Percentiles rank a stretch among this genome's conserved stretches.
phyloP scores from a whole-genome alignment of 2,888 invertebrate genomes.

The Microdon myrmicae region DNA sequence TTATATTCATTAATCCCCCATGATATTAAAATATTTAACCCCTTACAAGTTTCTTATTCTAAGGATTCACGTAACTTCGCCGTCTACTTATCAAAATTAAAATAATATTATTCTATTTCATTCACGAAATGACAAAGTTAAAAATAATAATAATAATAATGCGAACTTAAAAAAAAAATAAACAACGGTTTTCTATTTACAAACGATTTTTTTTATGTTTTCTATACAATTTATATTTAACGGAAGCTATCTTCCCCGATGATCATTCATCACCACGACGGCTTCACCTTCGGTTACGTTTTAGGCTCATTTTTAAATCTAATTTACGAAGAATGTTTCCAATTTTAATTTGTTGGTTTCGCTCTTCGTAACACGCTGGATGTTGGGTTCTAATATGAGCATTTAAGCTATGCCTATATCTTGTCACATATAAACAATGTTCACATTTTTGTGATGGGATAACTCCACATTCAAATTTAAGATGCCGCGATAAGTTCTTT shows the following conservation, averaged over 20 bases:
- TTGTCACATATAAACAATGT: slow-evolving; percentile 69
- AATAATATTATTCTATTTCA: too few species aligned
- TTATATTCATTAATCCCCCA: too few species aligned
- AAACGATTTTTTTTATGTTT: slow-evolving; percentile 5
- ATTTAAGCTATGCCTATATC: slow-evolving; percentile 69
- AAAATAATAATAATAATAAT: too few species aligned
- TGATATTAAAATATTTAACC: too few species aligned
- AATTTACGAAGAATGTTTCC: background rate
- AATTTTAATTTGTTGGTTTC: slow-evolving; percentile 13
- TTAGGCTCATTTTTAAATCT: background rate
- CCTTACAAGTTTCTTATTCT: too few species aligned
- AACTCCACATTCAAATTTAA: slow-evolving; percentile 71
- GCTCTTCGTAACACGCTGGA: slow-evolving; percentile 53
- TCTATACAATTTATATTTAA: slow-evolving; percentile 8
- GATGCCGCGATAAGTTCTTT: slow-evolving; percentile 71
- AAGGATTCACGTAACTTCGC: too few species aligned
- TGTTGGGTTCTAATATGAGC: slow-evolving; percentile 67
- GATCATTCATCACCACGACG: slow-evolving; percentile 7
- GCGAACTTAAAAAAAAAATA: slow-evolving; percentile 11
- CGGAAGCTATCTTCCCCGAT: slow-evolving; percentile 15
- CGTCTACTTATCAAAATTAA: too few species aligned
- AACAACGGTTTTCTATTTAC: slow-evolving; percentile 28
- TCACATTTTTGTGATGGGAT: slow-evolving; percentile 70
- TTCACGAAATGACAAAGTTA: too few species aligned
- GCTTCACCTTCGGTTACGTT: slow-evolving; percentile 2